Conservation (phyloP, 2,113 vertebrate genomes). For the Ia io region DNA sequence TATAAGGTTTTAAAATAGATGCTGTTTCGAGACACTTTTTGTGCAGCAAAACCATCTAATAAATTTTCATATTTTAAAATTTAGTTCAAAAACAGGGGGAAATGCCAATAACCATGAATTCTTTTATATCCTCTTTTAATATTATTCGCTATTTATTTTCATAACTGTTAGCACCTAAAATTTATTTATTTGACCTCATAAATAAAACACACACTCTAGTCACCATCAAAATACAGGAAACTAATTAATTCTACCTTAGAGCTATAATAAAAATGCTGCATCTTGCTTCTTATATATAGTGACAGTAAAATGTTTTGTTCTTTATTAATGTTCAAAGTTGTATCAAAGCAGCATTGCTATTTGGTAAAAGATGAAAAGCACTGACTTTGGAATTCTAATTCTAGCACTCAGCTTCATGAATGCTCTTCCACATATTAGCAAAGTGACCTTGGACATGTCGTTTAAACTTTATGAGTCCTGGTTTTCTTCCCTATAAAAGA, state of each 20-base stretch:
- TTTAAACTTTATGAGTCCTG: constrained; percentile 44
- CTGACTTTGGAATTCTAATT: constrained; percentile 25
- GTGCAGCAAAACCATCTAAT: not conserved
- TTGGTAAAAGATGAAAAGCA: not conserved
- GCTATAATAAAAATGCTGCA: not conserved
- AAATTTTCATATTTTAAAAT: constrained; percentile 8
- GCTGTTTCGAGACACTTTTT: not conserved
- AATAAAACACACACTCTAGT: not conserved
- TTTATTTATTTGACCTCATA: not conserved
- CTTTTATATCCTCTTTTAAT: not conserved
- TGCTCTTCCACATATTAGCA: not conserved
- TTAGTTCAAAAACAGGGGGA: not conserved
- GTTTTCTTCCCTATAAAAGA: constrained; percentile 40
- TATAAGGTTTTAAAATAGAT: not conserved
- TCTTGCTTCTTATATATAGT: not conserved
- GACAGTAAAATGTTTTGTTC: not conserved
- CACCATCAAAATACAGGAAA: not conserved
- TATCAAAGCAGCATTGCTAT: not conserved
- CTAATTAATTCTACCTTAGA: not conserved
- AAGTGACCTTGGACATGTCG: not conserved
- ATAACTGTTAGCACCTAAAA: not conserved
- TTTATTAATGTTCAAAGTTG: constrained; percentile 6
- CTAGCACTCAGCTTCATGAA: not conserved
- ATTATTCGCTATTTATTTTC: constrained; percentile 1
- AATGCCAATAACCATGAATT: not conserved